Evolutionary conservation across 2,797 vertebrate species (phyloP).

Genomic region (Epinephelus awoara): DNA sequence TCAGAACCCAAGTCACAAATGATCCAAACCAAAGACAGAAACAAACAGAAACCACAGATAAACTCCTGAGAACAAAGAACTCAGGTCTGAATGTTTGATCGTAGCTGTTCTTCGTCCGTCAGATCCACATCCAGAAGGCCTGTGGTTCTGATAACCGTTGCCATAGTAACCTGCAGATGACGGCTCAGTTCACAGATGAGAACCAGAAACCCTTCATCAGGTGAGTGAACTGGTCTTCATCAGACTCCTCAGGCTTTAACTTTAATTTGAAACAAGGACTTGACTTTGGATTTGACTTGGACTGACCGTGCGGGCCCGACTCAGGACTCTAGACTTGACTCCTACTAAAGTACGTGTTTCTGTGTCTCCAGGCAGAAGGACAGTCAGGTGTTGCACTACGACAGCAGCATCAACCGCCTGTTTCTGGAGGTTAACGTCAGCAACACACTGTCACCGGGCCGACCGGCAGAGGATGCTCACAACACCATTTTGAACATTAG

Average conservation of each 20-base stretch:
- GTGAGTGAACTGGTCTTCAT: constrained; percentile 51
- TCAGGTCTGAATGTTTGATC: too few relatives aligned
- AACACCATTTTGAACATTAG: constrained; percentile 47
- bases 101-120: neutral
- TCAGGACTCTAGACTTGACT: too few relatives aligned
- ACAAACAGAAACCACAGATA: too few relatives aligned
- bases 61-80: too few relatives aligned
- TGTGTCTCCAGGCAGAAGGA: constrained; percentile 52
- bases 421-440: constrained; percentile 64
- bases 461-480: constrained; percentile 73
- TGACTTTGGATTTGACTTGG: neutral
- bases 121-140: constrained; percentile 77
- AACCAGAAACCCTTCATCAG: constrained; percentile 46
- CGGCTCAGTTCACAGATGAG: constrained; percentile 64
- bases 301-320: too few relatives aligned
- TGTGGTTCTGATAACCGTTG: constrained; percentile 76
- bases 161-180: constrained; percentile 77
- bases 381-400: constrained; percentile 50
- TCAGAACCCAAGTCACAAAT: too few relatives aligned
- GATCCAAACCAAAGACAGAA: too few relatives aligned
- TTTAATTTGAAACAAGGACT: neutral
- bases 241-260: too few relatives aligned
- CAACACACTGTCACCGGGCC: constrained; percentile 39
- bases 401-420: constrained; percentile 33
- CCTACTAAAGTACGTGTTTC: too few relatives aligned